These are phyloP conservation scores for Numenius phaeopus DNA, from an alignment of 2,797 vertebrate genomes.

Conservation along the genomic window DNA sequence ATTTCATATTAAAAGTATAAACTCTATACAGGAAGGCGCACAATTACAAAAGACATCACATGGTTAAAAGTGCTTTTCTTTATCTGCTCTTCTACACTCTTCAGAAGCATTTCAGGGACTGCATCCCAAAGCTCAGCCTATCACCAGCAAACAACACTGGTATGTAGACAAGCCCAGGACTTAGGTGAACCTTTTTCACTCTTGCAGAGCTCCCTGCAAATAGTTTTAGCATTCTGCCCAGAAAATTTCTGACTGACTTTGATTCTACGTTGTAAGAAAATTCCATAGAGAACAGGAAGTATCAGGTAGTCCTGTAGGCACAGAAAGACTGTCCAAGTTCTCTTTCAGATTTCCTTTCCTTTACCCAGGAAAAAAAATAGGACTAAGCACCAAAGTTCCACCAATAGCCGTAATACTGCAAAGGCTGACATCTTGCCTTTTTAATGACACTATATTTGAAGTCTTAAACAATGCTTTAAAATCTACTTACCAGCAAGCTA, in stretches of 20 bases:
- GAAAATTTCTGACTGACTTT: background rate
- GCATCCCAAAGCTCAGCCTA: background rate
- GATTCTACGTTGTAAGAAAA: background rate
- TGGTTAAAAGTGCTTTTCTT: background rate
- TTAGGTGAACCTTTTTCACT: background rate
- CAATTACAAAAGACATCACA: background rate
- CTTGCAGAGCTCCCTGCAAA: background rate
- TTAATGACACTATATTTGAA: background rate
- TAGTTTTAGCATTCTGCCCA: background rate
- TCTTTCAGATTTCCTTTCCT: background rate
- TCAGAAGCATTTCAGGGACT: background rate
- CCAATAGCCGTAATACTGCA: background rate
- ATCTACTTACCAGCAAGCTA: constrained; percentile 83
- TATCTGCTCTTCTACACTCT: background rate
- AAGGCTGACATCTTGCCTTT: background rate
- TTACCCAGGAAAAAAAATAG: background rate
- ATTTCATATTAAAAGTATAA: background rate
- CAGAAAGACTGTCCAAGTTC: background rate
- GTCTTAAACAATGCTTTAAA: background rate
- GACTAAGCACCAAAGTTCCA: background rate
- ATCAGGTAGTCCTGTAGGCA: background rate
- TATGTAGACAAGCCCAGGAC: background rate
- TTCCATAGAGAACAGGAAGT: background rate
- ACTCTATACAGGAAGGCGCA: background rate
- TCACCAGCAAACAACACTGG: background rate